Conservation (phyloP, 1,140 invertebrate species). For the Musca domestica region DNA sequence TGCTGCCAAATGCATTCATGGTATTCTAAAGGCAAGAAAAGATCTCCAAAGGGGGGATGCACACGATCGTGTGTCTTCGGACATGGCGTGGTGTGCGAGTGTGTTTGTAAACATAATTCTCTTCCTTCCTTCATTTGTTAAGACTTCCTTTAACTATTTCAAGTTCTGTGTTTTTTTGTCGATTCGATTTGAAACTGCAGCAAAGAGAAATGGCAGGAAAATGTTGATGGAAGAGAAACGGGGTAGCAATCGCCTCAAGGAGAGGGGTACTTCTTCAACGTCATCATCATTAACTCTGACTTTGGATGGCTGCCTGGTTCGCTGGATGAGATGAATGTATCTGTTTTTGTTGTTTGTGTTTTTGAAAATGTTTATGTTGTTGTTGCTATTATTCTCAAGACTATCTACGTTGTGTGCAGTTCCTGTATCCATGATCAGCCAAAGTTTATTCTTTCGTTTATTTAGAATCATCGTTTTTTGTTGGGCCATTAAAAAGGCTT, state of each 20-base stretch:
- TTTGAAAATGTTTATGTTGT: neutral
- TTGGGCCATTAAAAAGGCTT: too few relatives aligned
- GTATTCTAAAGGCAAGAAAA: neutral
- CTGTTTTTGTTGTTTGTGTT: neutral
- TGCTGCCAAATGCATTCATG: neutral
- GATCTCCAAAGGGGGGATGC: neutral
- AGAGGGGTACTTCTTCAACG: neutral
- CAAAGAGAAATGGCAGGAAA: too few relatives aligned
- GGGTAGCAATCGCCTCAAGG: neutral
- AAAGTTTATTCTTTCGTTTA: neutral
- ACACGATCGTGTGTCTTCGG: neutral
- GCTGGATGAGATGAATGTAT: neutral
- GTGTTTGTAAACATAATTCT: slow-evolving; percentile 7
- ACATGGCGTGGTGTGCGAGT: neutral
- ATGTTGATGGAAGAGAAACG: too few relatives aligned
- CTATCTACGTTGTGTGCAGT: neutral
- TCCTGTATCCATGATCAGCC: slow-evolving; percentile 2
- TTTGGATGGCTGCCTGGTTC: neutral
- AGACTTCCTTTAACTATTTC: slow-evolving; percentile 16
- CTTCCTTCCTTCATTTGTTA: slow-evolving; percentile 15
- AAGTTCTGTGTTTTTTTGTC: neutral
- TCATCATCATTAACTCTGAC: slow-evolving; percentile 15
- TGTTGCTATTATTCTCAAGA: neutral
- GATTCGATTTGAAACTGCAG: neutral
- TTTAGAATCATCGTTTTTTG: too few relatives aligned